Base-by-base conservation (phyloP, 2,888 invertebrate genomes). In the Agrotis exclamationis region DNA sequence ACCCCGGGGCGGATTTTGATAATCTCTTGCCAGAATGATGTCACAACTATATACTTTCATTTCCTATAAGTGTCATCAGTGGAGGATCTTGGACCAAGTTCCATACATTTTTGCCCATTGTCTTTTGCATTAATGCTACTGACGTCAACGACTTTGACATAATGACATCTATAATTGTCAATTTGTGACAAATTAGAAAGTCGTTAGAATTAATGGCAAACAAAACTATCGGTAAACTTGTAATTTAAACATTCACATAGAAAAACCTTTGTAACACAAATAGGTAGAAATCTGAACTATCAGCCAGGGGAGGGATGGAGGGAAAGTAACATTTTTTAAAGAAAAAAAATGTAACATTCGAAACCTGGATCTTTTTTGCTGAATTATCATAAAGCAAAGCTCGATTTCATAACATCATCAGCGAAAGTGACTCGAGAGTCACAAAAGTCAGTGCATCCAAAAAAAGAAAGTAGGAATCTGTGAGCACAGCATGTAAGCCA, bases 401-500 rank as follows among this genome's bases (percentile, higher is more conserved):
- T 4, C 2, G 11, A 11, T 39, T 39, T 39, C 11, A 39, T 39
- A 33, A 33, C 33, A 39, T 11, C 39, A 39, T 39, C 20, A 16
- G 5, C 6, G 33, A 75, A 57, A 33, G 56, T 51, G 39, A 68
- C 45, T 51, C 20, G 39, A 7, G 24, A 13, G 18, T 45, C 39
- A 51, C 39, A 45, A 44, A 65, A 75, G n/a, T 68, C 18, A 18
- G 76, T 69, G 48, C 48, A 74, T 54, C 18, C 0, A 51, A 58
- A 75, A 76, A 77, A 78, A 64, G 76, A 77, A 80, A 75, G 63
- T 28, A n/a, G 63, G 47, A n/a, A 53, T 69, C 59, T 51, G 48
- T 63, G 24, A 4, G 5, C 11, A 4, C 63, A 68, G 70, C 93
- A 94, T 95, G 92, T 94, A 88, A 90, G 57, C 88, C 90, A 3